Evolutionary conservation across 2,888 invertebrate genomes (phyloP).

Genomic region (Dasypogon diadema): DNA sequence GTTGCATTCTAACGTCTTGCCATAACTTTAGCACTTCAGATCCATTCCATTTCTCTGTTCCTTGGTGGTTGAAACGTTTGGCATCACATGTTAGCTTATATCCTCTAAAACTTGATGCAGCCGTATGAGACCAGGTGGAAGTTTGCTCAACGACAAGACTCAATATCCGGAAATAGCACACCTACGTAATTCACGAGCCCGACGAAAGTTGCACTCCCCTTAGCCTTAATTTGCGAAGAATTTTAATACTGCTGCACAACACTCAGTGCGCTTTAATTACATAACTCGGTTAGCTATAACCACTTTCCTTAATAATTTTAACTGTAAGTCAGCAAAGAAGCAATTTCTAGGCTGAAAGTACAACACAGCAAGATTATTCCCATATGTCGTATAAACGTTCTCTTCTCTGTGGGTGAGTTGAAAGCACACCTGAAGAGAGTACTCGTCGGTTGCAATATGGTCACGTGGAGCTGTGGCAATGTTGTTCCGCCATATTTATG

Average conservation of each 20-base stretch:
- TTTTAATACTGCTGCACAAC: background rate
- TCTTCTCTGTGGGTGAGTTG: background rate
- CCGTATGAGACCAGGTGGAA: conserved; percentile 22
- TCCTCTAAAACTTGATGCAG: conserved; percentile 23
- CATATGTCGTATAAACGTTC: conserved; percentile 32
- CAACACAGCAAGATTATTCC: conserved; percentile 25
- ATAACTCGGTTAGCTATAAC: conserved; percentile 48
- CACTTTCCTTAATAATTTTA: conserved; percentile 47
- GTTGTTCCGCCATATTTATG: conserved; percentile 10
- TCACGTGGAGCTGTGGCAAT: conserved; percentile 24
- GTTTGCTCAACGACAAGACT: background rate
- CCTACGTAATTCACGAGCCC: conserved; percentile 9
- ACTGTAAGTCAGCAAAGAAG: conserved; percentile 25
- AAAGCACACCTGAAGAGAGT: conserved; percentile 15
- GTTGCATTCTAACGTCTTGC: background rate
- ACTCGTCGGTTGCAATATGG: conserved; percentile 6
- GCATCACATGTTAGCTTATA: background rate
- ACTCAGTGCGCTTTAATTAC: conserved; percentile 36
- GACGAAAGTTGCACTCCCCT: background rate
- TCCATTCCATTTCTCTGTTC: conserved; percentile 12
- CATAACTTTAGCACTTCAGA: background rate
- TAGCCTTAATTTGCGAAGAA: background rate
- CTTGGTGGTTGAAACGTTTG: background rate
- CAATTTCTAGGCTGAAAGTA: conserved; percentile 5
- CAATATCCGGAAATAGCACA: conserved; percentile 20